Base-by-base conservation (phyloP, 2,113 vertebrate genomes). In the Scolopax mira region DNA sequence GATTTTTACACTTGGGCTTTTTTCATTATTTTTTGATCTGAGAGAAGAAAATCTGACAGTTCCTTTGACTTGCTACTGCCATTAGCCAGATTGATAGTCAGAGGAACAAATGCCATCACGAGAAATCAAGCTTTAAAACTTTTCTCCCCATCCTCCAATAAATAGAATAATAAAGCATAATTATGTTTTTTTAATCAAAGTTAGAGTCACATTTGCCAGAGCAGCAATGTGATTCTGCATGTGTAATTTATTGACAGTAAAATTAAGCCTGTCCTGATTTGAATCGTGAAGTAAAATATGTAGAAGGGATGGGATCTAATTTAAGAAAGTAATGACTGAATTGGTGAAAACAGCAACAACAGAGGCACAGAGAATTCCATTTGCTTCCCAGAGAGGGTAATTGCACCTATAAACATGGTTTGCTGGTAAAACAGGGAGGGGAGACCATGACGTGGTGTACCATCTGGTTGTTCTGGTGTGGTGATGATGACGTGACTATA, bases 151-250 rank as follows among this genome's bases (percentile, higher is more conserved):
- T 64, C 69, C 35, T 23, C 25, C 55, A 71, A 41, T 51, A 93
- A 80, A 77, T 33, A 24, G 42, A 86, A 57, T 60, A 88, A 80
- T 82, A 94, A 93, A 80, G 13, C 23, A 17, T 85, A 79, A 82
- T 81, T 87, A 73, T 33, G 14, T n/a, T 39, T 72, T 44, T 95
- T 89, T 67, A 88, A 83, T 96, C 82, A 80, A 82, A 92, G 51
- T 80, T 74, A 86, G 48, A 85, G 75, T 74, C 69, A 37, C 4
- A 1, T 94, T 94, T 94, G 24, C 73, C 65, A 67, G 57, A 83
- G 31, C 60, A 72, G 31, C 27, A 37, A 5, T 57, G 58, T 55
- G 51, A 55, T 93, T 88, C 66, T 90, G 75, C 52, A 60, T 71
- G 13, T 16, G 33, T 66, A 83, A 80, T 88, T 78, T 16, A 28